These are phyloP conservation scores for Syndactyla subalaris DNA, from an alignment of 2,797 vertebrate genomes.

Conservation along the genomic window DNA sequence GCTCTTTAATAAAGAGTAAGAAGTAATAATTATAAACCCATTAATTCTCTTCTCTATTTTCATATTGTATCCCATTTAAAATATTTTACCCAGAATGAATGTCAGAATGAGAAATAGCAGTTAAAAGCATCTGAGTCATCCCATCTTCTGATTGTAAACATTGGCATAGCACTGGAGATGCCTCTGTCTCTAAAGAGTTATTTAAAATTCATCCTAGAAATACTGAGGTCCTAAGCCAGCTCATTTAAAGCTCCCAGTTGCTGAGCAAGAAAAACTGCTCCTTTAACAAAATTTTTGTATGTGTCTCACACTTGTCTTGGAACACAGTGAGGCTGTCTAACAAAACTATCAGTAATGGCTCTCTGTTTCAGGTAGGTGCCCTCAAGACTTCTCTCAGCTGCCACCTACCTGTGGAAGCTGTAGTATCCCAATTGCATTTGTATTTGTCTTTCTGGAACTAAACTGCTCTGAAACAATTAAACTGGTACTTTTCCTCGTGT, in stretches of 20 bases:
- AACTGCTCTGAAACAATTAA: background rate
- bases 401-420: background rate
- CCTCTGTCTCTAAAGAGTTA: background rate
- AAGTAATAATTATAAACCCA: slow-evolving; percentile 19
- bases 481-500: background rate
- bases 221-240: background rate
- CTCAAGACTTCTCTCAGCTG: background rate
- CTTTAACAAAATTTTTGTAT: background rate
- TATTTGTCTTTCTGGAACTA: background rate
- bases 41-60: slow-evolving; percentile 18
- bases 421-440: background rate
- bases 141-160: slow-evolving; percentile 10
- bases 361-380: background rate
- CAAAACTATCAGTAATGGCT: background rate
- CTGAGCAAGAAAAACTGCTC: background rate
- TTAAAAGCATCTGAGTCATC: background rate
- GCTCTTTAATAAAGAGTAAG: background rate
- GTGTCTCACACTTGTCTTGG: background rate
- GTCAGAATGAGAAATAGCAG: background rate
- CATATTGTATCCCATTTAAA: background rate
- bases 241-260: background rate
- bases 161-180: background rate
- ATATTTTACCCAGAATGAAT: background rate
- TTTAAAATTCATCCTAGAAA: slow-evolving; percentile 14
- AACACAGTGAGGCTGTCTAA: background rate